Evolutionary conservation across 1,140 invertebrate species (phyloP), one percentile per base, ranked within the genome.

Genomic region (Polypedilum pembai): DNA sequence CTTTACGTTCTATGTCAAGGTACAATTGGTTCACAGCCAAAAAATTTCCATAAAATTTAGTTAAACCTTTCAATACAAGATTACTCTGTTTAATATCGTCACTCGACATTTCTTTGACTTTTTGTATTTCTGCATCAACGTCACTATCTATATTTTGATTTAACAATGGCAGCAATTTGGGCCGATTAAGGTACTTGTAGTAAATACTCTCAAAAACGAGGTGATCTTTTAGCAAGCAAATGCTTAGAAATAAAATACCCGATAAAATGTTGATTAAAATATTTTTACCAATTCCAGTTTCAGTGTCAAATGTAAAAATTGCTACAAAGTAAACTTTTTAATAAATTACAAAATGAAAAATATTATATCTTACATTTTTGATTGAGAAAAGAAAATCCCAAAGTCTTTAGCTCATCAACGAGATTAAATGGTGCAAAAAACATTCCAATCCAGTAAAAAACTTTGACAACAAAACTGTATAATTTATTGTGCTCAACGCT

Each of bases 1-100:
- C 91, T 7, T 89, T 89, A 24, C 85, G 76, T 12, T 84, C 82
- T n/a, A 87, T 85, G 7, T 82, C 87, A 75, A 94, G 86, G 78
- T 87, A 90, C 0, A 94, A 80, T 77, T 89, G 86, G 77, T 91
- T 86, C 0, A 94, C 92, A 3, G 92, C 93, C 20, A 87, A 79
- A 73, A 91, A 83, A 3, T 85, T 85, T 0, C 87, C 84, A 75
- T 91, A 92, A 78, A 87, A 88, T 80, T 94, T 94, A 3, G 87
- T 87, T 2, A 91, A 79, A 73, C 87, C 84, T 74, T 81, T 81
- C 1, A 85, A 75, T 0, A 86, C 79, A 8, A 87, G 78, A 12
- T 79, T 83, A 75, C 85, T 80, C 1, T 82, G 75, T 1, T 77
- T 21, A 17, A 79, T 75, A 33, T 84, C 79, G 0, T 75, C 33